Evolutionary conservation across 2,113 vertebrate species (phyloP), one percentile per base, ranked within the genome.

Genomic region (Erpornis zantholeuca): DNA sequence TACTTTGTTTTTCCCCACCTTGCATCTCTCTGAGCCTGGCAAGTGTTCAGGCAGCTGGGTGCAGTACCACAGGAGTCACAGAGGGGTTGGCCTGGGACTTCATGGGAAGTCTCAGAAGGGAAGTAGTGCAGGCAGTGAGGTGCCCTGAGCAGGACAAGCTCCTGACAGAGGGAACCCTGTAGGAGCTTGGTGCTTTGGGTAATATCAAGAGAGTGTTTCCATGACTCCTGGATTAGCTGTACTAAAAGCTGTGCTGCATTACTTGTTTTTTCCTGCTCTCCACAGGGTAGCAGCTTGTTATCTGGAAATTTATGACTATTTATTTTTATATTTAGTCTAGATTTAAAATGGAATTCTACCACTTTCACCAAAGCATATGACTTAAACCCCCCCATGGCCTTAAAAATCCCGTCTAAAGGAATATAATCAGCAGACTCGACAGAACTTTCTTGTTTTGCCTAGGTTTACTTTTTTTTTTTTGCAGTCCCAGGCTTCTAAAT

Each of bases 81-180:
- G 61, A 38, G 53, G 31, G 42, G 24, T 59, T 78, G 61, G 25
- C 65, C 66, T 44, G 31, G 10, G 57, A 59, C 17, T 71, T 84
- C 2, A 0, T 0, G 2, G n/a, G 36, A 57, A 31, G 13, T 36
- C 56, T 82, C 24, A 10, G 65, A 64, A 38, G 44, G 44, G 56
- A 54, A 44, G 22, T 10, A 6, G 22, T 22, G 33, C 33, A 35
- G 69, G 7, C 9, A 22, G n/a, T 8, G 52, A 79, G 27, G 35
- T 72, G 61, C 33, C 18, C 22, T 25, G 57, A 57, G 45, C 27
- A 65, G 44, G 20, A 15, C 22, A 25, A 54, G 24, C 27, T 57
- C 33, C 80, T 83, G 7, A 15, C 49, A 77, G 65, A 49, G 9
- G 35, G 12, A 25, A n/a, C 36, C 10, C 42, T 42, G 36, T 14